Percentiles rank a stretch among this genome's conserved stretches.
Conservation (phyloP, 1,140 invertebrate species). For the Euura saliciscinereae region DNA sequence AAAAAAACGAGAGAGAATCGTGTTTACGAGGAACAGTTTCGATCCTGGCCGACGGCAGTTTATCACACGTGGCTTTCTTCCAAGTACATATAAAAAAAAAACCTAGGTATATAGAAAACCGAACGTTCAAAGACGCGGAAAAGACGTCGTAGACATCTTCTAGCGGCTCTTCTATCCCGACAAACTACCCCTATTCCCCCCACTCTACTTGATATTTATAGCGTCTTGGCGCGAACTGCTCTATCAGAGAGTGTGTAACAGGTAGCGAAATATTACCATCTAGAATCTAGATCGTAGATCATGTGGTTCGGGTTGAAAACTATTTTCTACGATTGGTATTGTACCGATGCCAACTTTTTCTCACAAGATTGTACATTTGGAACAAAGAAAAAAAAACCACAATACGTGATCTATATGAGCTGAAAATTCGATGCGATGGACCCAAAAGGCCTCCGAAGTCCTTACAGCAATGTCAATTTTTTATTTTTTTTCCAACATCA, state of each 20-base stretch:
- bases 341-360: too few relatives aligned
- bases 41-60: not conserved
- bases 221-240: not conserved
- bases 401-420: too few relatives aligned
- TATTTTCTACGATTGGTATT: too few relatives aligned
- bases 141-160: not conserved
- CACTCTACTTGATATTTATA: not conserved
- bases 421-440: too few relatives aligned
- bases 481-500: too few relatives aligned
- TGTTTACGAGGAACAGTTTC: slow-evolving; percentile 5
- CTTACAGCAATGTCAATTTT: too few relatives aligned
- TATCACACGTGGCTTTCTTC: slow-evolving; percentile 2
- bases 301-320: too few relatives aligned
- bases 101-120: not conserved
- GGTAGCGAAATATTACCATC: not conserved
- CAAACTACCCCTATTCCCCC: not conserved
- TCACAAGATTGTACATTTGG: too few relatives aligned
- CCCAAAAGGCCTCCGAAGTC: too few relatives aligned
- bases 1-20: not conserved
- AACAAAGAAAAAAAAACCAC: too few relatives aligned
- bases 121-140: not conserved
- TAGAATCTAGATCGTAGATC: too few relatives aligned
- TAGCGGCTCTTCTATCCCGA: not conserved
- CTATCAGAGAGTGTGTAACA: slow-evolving; percentile 5
- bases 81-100: not conserved